phyloP scores from a whole-genome alignment of 2,113 vertebrate species.

The Axis porcinus region DNA sequence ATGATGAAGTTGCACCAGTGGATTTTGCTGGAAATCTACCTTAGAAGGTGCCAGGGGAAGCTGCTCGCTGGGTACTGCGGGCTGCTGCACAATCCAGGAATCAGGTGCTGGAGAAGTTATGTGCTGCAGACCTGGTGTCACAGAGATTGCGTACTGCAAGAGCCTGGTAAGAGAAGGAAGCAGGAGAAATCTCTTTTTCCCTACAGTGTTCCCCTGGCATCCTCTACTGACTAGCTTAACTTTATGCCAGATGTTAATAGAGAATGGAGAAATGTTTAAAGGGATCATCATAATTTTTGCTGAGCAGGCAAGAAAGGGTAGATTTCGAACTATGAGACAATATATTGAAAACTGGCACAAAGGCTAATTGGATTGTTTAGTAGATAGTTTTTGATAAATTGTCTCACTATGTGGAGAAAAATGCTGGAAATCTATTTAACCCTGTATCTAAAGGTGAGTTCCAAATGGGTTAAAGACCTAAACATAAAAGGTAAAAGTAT shows the following conservation, averaged over 20 bases:
- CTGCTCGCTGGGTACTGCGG: background rate
- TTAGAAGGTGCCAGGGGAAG: background rate
- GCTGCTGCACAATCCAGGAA: background rate
- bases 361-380: background rate
- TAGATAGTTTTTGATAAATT: background rate
- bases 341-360: background rate
- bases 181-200: background rate
- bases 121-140: background rate
- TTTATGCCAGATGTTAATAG: background rate
- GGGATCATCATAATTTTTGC: background rate
- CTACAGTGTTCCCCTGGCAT: background rate
- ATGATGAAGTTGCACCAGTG: background rate
- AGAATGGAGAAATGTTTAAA: background rate
- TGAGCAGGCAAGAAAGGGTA: background rate
- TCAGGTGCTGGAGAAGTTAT: background rate
- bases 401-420: background rate
- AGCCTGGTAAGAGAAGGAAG: background rate
- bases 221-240: background rate
- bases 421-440: background rate
- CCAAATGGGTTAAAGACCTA: background rate
- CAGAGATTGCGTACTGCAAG: background rate
- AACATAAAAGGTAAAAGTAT: background rate
- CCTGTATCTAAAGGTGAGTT: background rate
- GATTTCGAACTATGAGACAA: background rate
- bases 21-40: background rate